These are phyloP conservation scores for Lathronympha strigana DNA, from an alignment of 2,888 invertebrate genomes.

Conservation along the genomic window DNA sequence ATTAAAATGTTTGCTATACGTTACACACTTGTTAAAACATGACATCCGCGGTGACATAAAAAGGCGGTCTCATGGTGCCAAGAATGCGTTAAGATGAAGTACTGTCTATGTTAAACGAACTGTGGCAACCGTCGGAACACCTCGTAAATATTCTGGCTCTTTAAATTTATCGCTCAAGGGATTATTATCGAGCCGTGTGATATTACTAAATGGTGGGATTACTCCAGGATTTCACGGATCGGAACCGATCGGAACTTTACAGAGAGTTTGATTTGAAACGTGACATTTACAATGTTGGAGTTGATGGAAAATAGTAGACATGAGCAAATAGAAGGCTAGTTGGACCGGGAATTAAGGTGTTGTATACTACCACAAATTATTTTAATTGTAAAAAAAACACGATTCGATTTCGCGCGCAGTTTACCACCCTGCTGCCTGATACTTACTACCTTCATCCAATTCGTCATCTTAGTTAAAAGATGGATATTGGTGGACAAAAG, in stretches of 20 bases:
- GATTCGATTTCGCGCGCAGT: no score
- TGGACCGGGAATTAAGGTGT: background rate
- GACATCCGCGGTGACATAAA: no score
- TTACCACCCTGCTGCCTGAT: no score
- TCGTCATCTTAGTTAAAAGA: no score
- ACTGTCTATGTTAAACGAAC: background rate
- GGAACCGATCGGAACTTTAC: constrained; percentile 14
- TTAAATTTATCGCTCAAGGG: constrained; percentile 28
- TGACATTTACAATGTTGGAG: constrained; percentile 10
- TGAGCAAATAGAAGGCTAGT: background rate
- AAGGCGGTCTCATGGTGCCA: background rate
- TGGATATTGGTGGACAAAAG: no score
- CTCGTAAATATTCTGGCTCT: constrained; percentile 30
- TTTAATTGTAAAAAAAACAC: no score
- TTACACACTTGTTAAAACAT: no score
- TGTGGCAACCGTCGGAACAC: constrained; percentile 9
- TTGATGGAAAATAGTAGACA: background rate
- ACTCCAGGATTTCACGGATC: constrained; percentile 15
- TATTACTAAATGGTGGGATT: constrained; percentile 29
- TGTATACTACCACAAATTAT: background rate
- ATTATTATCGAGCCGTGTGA: constrained; percentile 28
- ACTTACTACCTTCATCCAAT: no score
- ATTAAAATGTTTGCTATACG: no score
- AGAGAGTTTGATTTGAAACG: constrained; percentile 31
- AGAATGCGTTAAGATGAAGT: background rate